A percentile compares a stretch with the other conserved stretches of the same genome.
Evolutionary conservation across 2,888 invertebrate genomes (phyloP).

Genomic region (Yponomeuta cagnagella): DNA sequence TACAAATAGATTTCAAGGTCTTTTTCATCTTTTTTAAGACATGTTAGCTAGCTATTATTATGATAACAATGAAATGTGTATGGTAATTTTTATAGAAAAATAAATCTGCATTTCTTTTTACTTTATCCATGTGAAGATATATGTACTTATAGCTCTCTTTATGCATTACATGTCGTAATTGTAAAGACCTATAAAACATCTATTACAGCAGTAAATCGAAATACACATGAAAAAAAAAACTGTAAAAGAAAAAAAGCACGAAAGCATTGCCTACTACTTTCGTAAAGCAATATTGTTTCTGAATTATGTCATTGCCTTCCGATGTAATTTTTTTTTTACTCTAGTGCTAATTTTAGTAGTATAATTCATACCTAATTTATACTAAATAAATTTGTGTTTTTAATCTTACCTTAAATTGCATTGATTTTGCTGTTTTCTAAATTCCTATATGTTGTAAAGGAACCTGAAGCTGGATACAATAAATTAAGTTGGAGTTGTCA

Average conservation of each 20-base stretch:
- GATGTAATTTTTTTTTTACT: constrained; percentile 16
- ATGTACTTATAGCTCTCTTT: constrained; percentile 24
- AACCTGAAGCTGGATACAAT: too few relatives aligned
- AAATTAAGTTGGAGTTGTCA: too few relatives aligned
- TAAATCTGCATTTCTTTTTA: constrained; percentile 64
- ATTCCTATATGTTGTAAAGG: not conserved
- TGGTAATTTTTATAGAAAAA: constrained; percentile 68
- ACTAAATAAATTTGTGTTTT: constrained; percentile 54
- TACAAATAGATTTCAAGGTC: constrained; percentile 66
- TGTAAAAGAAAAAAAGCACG: not conserved
- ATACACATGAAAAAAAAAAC: not conserved
- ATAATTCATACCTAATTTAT: constrained; percentile 48
- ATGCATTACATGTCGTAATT: constrained; percentile 40
- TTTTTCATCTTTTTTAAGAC: constrained; percentile 75
- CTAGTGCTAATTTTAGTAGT: constrained; percentile 57
- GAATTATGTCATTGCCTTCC: constrained; percentile 9
- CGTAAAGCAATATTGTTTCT: constrained; percentile 10
- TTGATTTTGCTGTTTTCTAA: constrained; percentile 42
- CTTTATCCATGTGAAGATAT: constrained; percentile 30
- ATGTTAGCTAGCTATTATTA: constrained; percentile 71
- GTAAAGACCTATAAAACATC: not conserved
- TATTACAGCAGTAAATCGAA: not conserved
- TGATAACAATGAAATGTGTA: constrained; percentile 65
- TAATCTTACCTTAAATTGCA: constrained; percentile 45
- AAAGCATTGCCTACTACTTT: not conserved